A percentile compares a stretch with the other conserved stretches of the same genome.
Conservation (phyloP, 2,888 invertebrate genomes). For the Limenitis camilla region DNA sequence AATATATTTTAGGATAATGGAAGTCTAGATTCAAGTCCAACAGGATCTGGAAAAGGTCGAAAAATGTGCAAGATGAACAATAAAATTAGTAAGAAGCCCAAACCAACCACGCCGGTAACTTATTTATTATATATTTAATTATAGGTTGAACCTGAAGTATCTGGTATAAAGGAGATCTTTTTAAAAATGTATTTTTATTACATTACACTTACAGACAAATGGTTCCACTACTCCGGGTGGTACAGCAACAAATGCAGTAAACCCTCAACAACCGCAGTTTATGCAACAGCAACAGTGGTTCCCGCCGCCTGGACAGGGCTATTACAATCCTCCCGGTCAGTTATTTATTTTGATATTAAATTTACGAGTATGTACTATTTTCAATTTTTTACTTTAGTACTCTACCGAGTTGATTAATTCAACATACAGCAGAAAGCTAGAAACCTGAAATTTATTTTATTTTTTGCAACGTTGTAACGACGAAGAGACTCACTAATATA, state of each 20-base stretch:
- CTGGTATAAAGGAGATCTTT: not conserved
- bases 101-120: slow-evolving; percentile 65
- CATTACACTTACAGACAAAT: slow-evolving; percentile 37
- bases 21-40: slow-evolving; percentile 79
- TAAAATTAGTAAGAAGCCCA: slow-evolving; percentile 58
- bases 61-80: slow-evolving; percentile 69
- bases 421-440: too few relatives aligned
- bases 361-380: too few relatives aligned
- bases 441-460: too few relatives aligned
- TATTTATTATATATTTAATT: not conserved
- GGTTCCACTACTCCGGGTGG: slow-evolving; percentile 50
- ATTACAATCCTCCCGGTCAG: slow-evolving; percentile 62
- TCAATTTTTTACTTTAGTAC: too few relatives aligned
- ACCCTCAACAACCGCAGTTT: slow-evolving; percentile 68
- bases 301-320: slow-evolving; percentile 68
- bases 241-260: slow-evolving; percentile 54
- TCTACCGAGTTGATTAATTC: too few relatives aligned
- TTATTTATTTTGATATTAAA: not conserved
- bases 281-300: slow-evolving; percentile 76
- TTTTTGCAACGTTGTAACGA: too few relatives aligned
- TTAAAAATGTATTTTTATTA: not conserved
- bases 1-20: slow-evolving; percentile 64
- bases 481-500: too few relatives aligned
- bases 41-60: slow-evolving; percentile 72
- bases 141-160: too few relatives aligned